Evolutionary conservation across 2,797 vertebrate species (phyloP).

Genomic region (Choloepus didactylus): DNA sequence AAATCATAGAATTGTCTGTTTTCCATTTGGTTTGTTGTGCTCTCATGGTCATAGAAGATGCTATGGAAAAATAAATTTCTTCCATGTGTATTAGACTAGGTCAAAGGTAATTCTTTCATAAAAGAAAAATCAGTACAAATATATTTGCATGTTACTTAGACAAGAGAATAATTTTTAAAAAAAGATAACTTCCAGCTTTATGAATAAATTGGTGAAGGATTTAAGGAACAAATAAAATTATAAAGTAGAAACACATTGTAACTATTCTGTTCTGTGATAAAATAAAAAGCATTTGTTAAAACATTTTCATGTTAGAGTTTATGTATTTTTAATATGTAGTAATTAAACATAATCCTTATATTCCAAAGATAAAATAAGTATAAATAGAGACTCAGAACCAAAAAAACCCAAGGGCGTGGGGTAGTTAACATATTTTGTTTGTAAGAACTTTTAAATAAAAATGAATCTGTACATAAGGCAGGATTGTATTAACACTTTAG

Average conservation of each 20-base stretch:
- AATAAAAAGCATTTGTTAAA: slow-evolving; percentile 63
- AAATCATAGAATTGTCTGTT: slow-evolving; percentile 14
- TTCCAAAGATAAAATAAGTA: slow-evolving; percentile 33
- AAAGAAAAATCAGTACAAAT: slow-evolving; percentile 19
- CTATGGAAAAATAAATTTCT: slow-evolving; percentile 34
- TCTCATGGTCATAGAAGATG: slow-evolving; percentile 37
- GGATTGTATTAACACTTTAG: neutral
- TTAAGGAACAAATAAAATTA: slow-evolving; percentile 68
- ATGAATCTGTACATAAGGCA: slow-evolving; percentile 39
- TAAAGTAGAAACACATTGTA: slow-evolving; percentile 30
- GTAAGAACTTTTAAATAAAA: slow-evolving; percentile 54
- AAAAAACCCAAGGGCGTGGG: neutral
- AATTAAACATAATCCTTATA: slow-evolving; percentile 23
- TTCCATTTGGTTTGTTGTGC: slow-evolving; percentile 25
- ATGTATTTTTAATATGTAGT: slow-evolving; percentile 63
- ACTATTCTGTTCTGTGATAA: slow-evolving; percentile 20
- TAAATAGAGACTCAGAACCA: slow-evolving; percentile 38
- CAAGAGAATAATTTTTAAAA: slow-evolving; percentile 45
- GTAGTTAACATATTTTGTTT: slow-evolving; percentile 44
- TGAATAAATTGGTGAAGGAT: neutral
- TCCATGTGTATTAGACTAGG: slow-evolving; percentile 26
- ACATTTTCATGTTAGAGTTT: slow-evolving; percentile 24
- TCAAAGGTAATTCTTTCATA: slow-evolving; percentile 46
- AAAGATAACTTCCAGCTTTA: slow-evolving; percentile 30
- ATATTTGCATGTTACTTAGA: slow-evolving; percentile 35